Conservation (phyloP, 1,140 invertebrate species). For the Ceratitis capitata region DNA sequence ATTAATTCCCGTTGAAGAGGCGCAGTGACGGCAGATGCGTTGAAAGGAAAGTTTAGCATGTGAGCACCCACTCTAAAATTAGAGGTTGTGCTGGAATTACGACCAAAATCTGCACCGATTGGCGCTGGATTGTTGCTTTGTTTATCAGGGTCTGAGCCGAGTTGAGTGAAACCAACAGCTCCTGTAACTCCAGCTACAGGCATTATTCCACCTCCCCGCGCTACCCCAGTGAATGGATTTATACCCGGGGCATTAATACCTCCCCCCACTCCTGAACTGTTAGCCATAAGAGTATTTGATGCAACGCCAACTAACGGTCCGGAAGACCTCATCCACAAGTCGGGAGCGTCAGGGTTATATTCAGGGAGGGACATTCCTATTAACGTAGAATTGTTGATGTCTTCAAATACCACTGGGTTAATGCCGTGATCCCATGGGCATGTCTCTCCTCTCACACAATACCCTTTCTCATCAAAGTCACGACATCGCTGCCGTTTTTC, state of each 20-base stretch:
- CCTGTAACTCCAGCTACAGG: slow-evolving; percentile 48
- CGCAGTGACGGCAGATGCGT: slow-evolving; percentile 56
- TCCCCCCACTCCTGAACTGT: neutral
- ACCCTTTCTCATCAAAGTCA: slow-evolving; percentile 81
- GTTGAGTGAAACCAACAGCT: slow-evolving; percentile 43
- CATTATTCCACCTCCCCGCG: slow-evolving; percentile 50
- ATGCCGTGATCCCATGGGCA: slow-evolving; percentile 95
- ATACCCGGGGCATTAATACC: slow-evolving; percentile 49
- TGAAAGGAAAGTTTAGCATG: slow-evolving; percentile 61
- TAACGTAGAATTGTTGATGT: slow-evolving; percentile 70
- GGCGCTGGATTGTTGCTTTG: slow-evolving; percentile 2
- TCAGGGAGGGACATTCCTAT: slow-evolving; percentile 71
- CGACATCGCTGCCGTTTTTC: slow-evolving; percentile 58
- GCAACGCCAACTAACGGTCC: slow-evolving; percentile 61
- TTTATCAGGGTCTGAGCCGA: slow-evolving; percentile 43
- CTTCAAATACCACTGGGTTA: slow-evolving; percentile 93
- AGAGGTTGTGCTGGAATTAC: neutral
- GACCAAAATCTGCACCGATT: slow-evolving; percentile 43
- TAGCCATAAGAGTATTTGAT: neutral
- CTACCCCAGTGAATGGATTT: slow-evolving; percentile 60
- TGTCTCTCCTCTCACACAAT: slow-evolving; percentile 93
- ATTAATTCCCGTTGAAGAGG: slow-evolving; percentile 71
- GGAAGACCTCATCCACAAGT: slow-evolving; percentile 71
- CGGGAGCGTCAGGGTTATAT: slow-evolving; percentile 89
- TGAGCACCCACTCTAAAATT: slow-evolving; percentile 47